Evolutionary conservation across 1,140 invertebrate genomes (phyloP).

Genomic region (Matsumurasca onukii): DNA sequence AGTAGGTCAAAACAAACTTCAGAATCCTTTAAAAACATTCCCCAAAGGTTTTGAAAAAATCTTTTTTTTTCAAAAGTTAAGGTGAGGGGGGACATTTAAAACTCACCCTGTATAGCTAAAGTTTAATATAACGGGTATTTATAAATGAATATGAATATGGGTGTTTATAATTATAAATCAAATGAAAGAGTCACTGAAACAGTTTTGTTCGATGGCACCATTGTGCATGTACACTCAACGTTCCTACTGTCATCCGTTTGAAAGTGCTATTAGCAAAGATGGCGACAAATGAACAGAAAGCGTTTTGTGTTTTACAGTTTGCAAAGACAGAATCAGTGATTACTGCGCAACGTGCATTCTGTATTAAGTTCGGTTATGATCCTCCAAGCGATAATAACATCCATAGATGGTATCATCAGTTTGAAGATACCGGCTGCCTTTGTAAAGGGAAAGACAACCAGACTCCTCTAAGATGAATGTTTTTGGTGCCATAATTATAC

Average conservation of each 20-base stretch:
- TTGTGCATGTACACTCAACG: neutral
- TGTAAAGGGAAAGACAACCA: neutral
- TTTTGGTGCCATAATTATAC: neutral
- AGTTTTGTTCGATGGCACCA: conserved; percentile 2
- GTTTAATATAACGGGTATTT: no score
- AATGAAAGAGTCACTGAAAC: neutral
- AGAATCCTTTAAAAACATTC: no score
- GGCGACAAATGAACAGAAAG: neutral
- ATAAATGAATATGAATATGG: neutral
- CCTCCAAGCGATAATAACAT: conserved; percentile 14
- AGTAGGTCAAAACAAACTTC: no score
- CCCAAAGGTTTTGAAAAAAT: no score
- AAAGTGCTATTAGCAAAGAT: neutral
- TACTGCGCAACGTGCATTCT: neutral
- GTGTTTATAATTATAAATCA: neutral
- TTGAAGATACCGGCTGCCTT: neutral
- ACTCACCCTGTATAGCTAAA: no score
- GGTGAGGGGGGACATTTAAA: no score
- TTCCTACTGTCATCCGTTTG: neutral
- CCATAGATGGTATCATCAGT: neutral
- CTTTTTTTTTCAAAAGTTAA: no score
- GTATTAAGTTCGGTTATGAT: conserved; percentile 3
- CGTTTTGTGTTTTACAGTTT: conserved; percentile 10
- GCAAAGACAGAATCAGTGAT: neutral
- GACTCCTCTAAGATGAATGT: neutral